Evolutionary conservation across 2,888 invertebrate genomes (phyloP).

Genomic region (Trissolcus brochymenae): DNA sequence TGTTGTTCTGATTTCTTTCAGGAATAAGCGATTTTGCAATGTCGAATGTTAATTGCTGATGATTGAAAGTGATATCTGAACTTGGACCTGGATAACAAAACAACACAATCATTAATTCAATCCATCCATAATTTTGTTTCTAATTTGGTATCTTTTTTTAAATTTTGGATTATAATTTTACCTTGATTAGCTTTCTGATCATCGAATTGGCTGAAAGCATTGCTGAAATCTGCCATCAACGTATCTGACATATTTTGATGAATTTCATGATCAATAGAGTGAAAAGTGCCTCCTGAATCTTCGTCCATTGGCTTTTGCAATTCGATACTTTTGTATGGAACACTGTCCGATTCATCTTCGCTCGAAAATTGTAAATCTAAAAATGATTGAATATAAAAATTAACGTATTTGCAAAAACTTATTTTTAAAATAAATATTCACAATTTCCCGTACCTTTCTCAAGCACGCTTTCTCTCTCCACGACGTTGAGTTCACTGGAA

Average conservation of each 20-base stretch:
- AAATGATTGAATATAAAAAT: conserved; percentile 19
- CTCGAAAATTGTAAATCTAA: conserved; percentile 84
- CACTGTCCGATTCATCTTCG: conserved; percentile 83
- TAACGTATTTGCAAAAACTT: not conserved
- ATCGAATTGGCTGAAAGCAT: no score
- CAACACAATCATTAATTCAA: no score
- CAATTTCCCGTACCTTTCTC: not conserved
- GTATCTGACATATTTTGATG: not conserved
- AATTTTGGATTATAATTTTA: not conserved
- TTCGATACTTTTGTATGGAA: conserved; percentile 82
- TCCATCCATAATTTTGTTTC: no score
- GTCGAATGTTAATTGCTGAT: no score
- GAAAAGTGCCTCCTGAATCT: conserved; percentile 80
- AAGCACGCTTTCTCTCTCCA: not conserved
- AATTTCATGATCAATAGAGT: not conserved
- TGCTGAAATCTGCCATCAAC: no score
- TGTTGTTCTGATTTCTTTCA: no score
- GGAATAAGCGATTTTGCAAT: no score
- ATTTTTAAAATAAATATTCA: not conserved
- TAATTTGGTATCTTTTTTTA: no score
- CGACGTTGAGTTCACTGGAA: conserved; percentile 50
- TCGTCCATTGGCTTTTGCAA: conserved; percentile 82
- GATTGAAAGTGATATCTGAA: no score
- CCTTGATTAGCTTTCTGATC: not conserved
- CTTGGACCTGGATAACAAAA: no score